Evolutionary conservation across 1,140 invertebrate species (phyloP).

Genomic region (Dryas iulia): DNA sequence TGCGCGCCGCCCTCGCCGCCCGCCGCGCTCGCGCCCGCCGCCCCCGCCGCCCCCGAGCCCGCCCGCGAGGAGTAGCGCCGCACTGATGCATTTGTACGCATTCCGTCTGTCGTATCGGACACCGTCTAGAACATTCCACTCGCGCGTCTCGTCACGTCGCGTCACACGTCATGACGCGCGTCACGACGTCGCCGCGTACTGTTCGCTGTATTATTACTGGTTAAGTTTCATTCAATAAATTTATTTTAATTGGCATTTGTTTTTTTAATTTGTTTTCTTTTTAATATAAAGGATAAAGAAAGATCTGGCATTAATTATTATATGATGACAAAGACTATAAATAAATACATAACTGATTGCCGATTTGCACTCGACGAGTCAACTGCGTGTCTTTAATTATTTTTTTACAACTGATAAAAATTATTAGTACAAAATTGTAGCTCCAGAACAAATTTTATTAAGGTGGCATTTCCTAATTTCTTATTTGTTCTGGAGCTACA

Average conservation of each 20-base stretch:
- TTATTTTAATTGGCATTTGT: conserved; percentile 7
- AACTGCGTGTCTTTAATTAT: too few species aligned
- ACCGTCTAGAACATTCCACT: conserved; percentile 4
- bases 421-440: too few species aligned
- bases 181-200: neutral
- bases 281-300: neutral
- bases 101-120: neutral
- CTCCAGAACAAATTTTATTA: too few species aligned
- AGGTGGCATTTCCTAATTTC: too few species aligned
- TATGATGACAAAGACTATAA: too few species aligned
- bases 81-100: neutral
- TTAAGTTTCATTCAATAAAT: conserved; percentile 12
- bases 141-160: neutral
- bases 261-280: neutral
- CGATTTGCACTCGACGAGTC: too few species aligned
- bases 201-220: conserved; percentile 5
- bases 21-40: conserved; percentile 22
- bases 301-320: too few species aligned
- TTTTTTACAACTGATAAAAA: too few species aligned
- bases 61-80: too few species aligned
- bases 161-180: neutral
- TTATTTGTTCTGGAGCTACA: too few species aligned
- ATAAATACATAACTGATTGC: too few species aligned
- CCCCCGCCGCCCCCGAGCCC: conserved; percentile 11
- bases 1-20: conserved; percentile 55